phyloP scores from a whole-genome alignment of 2,113 vertebrate species.

The Lanius ludovicianus region DNA sequence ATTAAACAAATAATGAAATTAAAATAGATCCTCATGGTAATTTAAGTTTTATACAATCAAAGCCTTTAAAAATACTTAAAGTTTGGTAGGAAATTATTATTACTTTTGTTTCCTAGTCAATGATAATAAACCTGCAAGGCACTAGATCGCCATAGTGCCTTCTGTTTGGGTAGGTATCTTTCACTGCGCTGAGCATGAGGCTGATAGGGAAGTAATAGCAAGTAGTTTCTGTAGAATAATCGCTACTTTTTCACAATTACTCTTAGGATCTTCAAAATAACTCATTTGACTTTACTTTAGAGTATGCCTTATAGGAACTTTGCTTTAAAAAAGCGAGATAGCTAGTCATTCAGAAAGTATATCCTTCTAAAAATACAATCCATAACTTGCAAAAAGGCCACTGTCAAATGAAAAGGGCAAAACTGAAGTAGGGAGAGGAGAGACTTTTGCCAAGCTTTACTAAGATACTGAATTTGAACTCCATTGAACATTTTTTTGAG shows the following conservation, averaged over 20 bases:
- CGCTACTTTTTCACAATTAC: background rate
- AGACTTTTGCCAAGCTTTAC: background rate
- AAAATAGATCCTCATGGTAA: background rate
- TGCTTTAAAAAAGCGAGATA: background rate
- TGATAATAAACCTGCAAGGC: background rate
- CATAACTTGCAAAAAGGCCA: background rate
- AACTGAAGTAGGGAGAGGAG: background rate
- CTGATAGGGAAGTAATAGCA: background rate
- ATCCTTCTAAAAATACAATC: background rate
- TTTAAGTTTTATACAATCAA: background rate
- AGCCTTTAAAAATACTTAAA: background rate
- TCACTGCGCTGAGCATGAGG: background rate
- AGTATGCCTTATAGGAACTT: background rate
- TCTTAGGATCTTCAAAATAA: background rate
- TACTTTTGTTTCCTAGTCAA: background rate
- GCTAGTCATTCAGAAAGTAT: background rate
- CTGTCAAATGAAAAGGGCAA: background rate
- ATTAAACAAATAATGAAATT: background rate
- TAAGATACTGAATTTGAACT: background rate
- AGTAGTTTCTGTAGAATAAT: background rate
- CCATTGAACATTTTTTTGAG: background rate
- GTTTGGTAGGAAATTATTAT: background rate
- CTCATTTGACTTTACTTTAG: background rate
- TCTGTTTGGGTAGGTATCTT: background rate
- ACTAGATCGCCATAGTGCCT: background rate